Percentiles rank a stretch among this genome's conserved stretches.
Conservation (phyloP, 2,797 vertebrate genomes). For the Vultur gryphus region DNA sequence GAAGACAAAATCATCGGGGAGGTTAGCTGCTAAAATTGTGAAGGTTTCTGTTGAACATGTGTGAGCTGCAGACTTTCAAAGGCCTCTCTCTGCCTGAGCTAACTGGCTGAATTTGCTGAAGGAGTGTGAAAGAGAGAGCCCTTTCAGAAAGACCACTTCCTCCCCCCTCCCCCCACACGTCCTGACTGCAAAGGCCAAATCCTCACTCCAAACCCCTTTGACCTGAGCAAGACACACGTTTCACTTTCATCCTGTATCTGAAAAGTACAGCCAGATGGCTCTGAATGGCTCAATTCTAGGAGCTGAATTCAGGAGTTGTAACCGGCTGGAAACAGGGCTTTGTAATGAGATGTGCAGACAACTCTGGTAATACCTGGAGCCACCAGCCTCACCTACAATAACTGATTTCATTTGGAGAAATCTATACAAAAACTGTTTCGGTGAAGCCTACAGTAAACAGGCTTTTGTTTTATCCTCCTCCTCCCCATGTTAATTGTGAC, state of each 20-base stretch:
- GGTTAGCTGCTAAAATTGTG: neutral
- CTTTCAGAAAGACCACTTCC: neutral
- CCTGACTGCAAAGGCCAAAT: neutral
- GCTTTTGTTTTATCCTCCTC: slow-evolving; percentile 16
- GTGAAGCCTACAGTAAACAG: neutral
- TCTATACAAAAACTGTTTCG: neutral
- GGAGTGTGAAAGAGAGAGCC: neutral
- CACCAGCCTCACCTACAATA: neutral
- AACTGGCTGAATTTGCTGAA: neutral
- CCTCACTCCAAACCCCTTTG: neutral
- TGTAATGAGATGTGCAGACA: neutral
- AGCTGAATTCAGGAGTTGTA: neutral
- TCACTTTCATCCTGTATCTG: neutral
- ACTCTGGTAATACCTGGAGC: neutral
- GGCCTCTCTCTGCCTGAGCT: neutral
- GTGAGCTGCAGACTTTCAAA: neutral
- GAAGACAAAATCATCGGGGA: neutral
- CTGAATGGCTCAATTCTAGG: neutral
- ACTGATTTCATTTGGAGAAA: neutral
- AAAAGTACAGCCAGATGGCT: neutral
- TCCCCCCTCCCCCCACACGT: neutral
- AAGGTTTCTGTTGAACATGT: neutral
- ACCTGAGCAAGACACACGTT: neutral
- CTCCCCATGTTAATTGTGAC: neutral
- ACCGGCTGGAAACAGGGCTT: neutral